Evolutionary conservation across 2,113 vertebrate genomes (phyloP).

Genomic region (Spilogale gracilis): DNA sequence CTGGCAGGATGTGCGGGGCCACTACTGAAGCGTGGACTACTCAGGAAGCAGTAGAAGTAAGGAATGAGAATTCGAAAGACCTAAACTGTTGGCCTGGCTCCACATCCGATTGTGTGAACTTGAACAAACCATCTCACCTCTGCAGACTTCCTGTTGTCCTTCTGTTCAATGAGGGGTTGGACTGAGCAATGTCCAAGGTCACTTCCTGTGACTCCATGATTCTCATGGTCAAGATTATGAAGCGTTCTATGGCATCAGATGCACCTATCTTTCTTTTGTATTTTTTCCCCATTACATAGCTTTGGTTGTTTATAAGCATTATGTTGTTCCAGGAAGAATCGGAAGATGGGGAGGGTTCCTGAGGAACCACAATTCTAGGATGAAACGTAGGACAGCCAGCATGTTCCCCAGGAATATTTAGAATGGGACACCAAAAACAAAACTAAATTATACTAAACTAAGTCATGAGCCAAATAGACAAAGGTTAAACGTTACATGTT

Average conservation of each 20-base stretch:
- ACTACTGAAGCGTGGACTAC: not conserved
- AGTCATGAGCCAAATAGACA: not conserved
- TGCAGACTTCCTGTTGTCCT: not conserved
- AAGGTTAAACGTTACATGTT: not conserved
- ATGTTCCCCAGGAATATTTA: not conserved
- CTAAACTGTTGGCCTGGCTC: not conserved
- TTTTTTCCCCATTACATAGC: not conserved
- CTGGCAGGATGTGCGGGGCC: not conserved
- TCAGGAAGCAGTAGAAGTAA: not conserved
- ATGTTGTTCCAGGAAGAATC: not conserved
- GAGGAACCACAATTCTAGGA: not conserved
- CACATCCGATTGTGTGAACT: not conserved
- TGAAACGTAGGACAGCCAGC: not conserved
- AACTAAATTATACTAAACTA: not conserved
- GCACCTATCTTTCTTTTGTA: not conserved
- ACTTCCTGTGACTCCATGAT: not conserved
- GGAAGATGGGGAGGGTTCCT: not conserved
- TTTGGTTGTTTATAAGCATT: not conserved
- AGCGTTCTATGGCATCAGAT: not conserved
- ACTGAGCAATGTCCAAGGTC: not conserved
- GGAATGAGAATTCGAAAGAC: not conserved
- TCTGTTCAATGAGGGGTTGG: not conserved
- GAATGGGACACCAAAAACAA: constrained; percentile 31
- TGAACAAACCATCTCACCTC: not conserved
- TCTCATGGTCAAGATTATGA: not conserved